Conservation (phyloP, 1,140 invertebrate genomes). For the Drosophila watanabei region DNA sequence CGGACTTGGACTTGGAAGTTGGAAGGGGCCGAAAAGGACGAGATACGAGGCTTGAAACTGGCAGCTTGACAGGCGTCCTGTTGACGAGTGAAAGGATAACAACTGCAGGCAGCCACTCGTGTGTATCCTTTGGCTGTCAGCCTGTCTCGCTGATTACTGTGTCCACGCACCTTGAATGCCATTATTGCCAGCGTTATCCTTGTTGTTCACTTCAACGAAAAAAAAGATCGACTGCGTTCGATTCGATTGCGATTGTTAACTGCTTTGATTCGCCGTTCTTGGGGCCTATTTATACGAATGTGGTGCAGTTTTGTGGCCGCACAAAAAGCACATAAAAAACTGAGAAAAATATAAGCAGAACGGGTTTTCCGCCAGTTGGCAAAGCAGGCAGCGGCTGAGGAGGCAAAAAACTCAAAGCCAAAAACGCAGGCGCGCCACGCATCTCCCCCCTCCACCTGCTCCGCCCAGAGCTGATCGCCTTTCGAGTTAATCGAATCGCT, state of each 20-base stretch:
- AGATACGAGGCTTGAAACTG: neutral
- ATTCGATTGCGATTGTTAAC: conserved; percentile 52
- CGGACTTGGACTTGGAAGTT: neutral
- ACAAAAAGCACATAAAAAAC: conserved; percentile 6
- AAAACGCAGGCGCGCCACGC: conserved; percentile 43
- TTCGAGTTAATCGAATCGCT: conserved; percentile 54
- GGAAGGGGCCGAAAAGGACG: neutral
- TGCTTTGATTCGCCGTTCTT: conserved; percentile 76
- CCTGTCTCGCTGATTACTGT: neutral
- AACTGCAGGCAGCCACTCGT: conserved; percentile 8
- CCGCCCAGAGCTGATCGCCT: conserved; percentile 42
- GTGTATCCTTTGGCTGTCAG: conserved; percentile 1
- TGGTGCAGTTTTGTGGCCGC: conserved; percentile 39
- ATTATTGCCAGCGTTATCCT: conserved; percentile 55
- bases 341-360: conserved; percentile 19
- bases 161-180: conserved; percentile 81
- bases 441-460: conserved; percentile 1
- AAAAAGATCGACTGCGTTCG: conserved; percentile 40
- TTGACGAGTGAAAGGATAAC: conserved; percentile 35
- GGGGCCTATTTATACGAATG: conserved; percentile 79
- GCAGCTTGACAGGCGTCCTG: conserved; percentile 12
- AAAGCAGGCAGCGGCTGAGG: conserved; percentile 45
- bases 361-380: conserved; percentile 53
- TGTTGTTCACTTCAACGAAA: conserved; percentile 43
- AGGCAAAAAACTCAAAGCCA: neutral